Evolutionary conservation across 2,797 vertebrate genomes (phyloP), one percentile per base, ranked within the genome.

Genomic region (Crocodylus rhombifer): DNA sequence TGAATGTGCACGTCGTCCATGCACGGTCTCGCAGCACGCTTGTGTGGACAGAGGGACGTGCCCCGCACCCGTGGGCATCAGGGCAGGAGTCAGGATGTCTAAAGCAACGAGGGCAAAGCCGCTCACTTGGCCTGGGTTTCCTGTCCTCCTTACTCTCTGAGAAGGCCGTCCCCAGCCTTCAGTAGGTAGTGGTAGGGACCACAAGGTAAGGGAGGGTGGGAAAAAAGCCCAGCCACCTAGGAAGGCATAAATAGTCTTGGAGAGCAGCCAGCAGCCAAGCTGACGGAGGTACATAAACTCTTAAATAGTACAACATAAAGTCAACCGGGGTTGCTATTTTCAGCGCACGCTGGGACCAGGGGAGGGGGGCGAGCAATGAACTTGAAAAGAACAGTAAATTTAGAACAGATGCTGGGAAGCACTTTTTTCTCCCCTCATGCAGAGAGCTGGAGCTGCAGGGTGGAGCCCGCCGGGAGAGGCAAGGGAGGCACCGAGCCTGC

Each of bases 301-400:
- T 21, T 90, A n/a, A 90, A 85, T 64, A 3, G 21, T 5, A 55
- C 17, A 5, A 21, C 7, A 14, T 57, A 4, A 67, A 71, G 33
- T 62, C 42, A 55, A 26, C 14, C 33, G 4, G 14, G 23, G 14
- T 8, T 84, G 55, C 65, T 92, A 5, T 87, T 90, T 93, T 71
- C 80, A 81, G 88, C 73, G 26, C 84, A 2, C 1, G 2, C 56
- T 89, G 77, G 90, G 84, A 1, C 3, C 23, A 63, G 62, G 36
- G 75, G 82, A 91, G 1, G 2, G 18, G 69, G 71, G 5, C 62
- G 65, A 77, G 64, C 33, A 82, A 57, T 3, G 73, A 80, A 78
- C 85, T 82, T 92, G 87, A 86, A 92, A 96, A 92, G 89, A 89
- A 1, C 57, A 83, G 77, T 64, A 94, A 91, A 93, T 92, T 82